Conservation (phyloP, 2,888 invertebrate species). For the Apocheima hispidaria region DNA sequence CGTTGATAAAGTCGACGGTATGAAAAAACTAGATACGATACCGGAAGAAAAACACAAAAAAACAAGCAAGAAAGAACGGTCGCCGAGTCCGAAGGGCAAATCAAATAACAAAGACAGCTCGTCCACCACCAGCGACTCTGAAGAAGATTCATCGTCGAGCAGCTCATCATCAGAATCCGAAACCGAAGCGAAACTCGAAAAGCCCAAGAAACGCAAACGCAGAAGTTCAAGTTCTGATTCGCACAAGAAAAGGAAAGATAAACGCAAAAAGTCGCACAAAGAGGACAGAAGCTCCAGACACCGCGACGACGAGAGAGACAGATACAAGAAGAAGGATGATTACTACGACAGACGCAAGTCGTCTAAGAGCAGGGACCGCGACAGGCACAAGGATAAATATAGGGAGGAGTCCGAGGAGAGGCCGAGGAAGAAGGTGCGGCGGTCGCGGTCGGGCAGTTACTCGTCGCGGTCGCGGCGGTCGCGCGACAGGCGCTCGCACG, state of each 20-base stretch:
- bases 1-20: conserved; percentile 65
- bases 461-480: conserved; percentile 67
- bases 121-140: conserved; percentile 74
- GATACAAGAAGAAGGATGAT: conserved; percentile 65
- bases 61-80: conserved; percentile 62
- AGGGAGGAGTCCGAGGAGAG: conserved; percentile 75
- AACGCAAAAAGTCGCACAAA: conserved; percentile 65
- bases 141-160: conserved; percentile 67
- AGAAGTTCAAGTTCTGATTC: conserved; percentile 68
- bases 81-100: conserved; percentile 69
- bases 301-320: conserved; percentile 64
- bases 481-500: conserved; percentile 57
- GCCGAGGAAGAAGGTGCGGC: conserved; percentile 66
- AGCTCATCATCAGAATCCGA: conserved; percentile 60
- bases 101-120: conserved; percentile 73
- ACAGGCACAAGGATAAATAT: conserved; percentile 69
- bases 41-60: conserved; percentile 70
- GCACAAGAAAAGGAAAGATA: conserved; percentile 66
- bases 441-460: conserved; percentile 74
- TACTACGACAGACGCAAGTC: conserved; percentile 68
- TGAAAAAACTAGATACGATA: conserved; percentile 67
- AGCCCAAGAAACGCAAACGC: conserved; percentile 73
- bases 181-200: conserved; percentile 57
- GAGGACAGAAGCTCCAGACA: conserved; percentile 63
- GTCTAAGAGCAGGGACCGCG: conserved; percentile 55